phyloP scores from a whole-genome alignment of 2,888 invertebrate genomes.

The Cheilosia impressa region DNA sequence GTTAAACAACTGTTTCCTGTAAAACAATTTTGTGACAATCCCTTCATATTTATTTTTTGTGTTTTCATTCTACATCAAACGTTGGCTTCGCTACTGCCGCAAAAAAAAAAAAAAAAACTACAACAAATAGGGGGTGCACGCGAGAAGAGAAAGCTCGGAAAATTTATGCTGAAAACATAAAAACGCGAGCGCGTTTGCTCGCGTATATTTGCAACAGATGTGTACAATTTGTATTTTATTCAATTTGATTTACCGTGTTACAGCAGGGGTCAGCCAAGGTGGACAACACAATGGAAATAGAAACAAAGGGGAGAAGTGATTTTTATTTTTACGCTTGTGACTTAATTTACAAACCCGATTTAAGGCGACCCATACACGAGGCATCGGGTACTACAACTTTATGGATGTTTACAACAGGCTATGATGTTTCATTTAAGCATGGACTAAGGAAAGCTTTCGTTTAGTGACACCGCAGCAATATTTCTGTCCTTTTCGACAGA shows the following conservation, averaged over 20 bases:
- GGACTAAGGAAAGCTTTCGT: too few species aligned
- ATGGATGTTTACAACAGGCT: too few species aligned
- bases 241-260: background rate
- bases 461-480: too few species aligned
- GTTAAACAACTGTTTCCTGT: conserved; percentile 46
- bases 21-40: conserved; percentile 26
- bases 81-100: too few species aligned
- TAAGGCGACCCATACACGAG: background rate
- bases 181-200: conserved; percentile 22
- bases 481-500: too few species aligned
- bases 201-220: background rate
- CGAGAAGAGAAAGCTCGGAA: background rate
- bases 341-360: background rate
- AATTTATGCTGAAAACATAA: conserved; percentile 38
- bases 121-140: background rate
- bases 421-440: too few species aligned
- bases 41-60: conserved; percentile 14
- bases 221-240: conserved; percentile 17
- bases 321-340: background rate
- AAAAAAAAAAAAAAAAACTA: background rate
- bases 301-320: background rate
- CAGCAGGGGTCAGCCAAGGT: background rate
- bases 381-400: too few species aligned
- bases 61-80: too few species aligned
- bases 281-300: background rate